Percentiles rank a stretch among this genome's conserved stretches.
Conservation (phyloP, 1,140 invertebrate genomes). For the Bombus polaris region DNA sequence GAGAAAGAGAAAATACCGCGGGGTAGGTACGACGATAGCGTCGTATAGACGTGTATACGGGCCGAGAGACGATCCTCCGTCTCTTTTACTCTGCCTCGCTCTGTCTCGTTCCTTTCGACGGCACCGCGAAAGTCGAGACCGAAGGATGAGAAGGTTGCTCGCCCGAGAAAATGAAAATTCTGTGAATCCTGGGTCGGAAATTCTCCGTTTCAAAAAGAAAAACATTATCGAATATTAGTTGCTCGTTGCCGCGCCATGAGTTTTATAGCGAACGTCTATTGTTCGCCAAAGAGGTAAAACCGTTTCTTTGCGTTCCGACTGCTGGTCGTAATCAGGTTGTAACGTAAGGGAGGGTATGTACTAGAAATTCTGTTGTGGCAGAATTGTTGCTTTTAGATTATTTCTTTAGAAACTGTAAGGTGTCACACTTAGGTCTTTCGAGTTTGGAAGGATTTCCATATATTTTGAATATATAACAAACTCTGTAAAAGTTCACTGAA, state of each 20-base stretch:
- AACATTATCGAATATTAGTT: constrained; percentile 13
- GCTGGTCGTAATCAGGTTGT: not conserved
- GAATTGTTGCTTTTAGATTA: no score
- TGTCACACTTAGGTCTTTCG: no score
- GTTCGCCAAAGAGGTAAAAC: not conserved
- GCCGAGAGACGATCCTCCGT: constrained; percentile 10
- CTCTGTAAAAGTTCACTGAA: not conserved
- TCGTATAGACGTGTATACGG: constrained; percentile 42
- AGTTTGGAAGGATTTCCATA: not conserved
- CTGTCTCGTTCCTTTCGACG: constrained; percentile 27
- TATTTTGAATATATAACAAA: not conserved
- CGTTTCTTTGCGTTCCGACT: not conserved
- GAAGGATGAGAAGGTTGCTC: not conserved
- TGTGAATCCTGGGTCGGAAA: constrained; percentile 8
- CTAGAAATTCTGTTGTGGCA: not conserved
- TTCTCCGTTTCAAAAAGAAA: not conserved
- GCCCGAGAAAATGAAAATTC: constrained; percentile 46
- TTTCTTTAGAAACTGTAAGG: no score
- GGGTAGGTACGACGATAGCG: constrained; percentile 57
- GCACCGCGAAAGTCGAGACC: constrained; percentile 25
- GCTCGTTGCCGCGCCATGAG: not conserved
- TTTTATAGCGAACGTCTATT: not conserved
- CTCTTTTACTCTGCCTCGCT: not conserved
- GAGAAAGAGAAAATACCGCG: constrained; percentile 65
- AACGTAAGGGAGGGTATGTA: not conserved